A percentile compares a stretch with the other conserved stretches of the same genome.
Evolutionary conservation across 2,888 invertebrate species (phyloP).

Genomic region (Rutpela maculata): DNA sequence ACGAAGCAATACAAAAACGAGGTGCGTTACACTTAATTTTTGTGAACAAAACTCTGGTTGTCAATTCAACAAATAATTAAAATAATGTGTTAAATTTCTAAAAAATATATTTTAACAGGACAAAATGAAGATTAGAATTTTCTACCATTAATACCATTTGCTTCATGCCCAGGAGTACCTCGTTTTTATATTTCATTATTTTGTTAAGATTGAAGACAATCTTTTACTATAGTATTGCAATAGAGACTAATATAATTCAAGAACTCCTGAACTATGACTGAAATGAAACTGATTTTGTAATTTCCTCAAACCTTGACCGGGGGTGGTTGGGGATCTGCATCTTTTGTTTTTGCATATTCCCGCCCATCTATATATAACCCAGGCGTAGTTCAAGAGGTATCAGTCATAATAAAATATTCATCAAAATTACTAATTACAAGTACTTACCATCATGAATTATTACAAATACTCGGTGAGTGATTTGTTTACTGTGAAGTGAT

Average conservation of each 20-base stretch:
- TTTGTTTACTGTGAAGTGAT: slow-evolving; percentile 32
- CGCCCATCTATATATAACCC: slow-evolving; percentile 50
- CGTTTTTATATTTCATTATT: too few species aligned
- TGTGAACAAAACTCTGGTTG: too few species aligned
- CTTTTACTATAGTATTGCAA: background rate
- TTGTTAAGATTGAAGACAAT: too few species aligned
- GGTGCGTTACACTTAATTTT: too few species aligned
- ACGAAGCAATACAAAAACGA: too few species aligned
- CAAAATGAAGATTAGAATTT: too few species aligned
- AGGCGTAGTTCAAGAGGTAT: slow-evolving; percentile 29
- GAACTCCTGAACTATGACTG: slow-evolving; percentile 43
- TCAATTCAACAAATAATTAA: too few species aligned
- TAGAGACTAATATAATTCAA: background rate
- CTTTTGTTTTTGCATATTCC: slow-evolving; percentile 51
- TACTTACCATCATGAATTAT: slow-evolving; percentile 34
- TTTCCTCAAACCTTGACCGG: slow-evolving; percentile 53
- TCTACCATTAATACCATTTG: too few species aligned
- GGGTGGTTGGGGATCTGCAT: slow-evolving; percentile 51
- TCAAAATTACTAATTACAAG: slow-evolving; percentile 4
- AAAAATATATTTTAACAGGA: too few species aligned
- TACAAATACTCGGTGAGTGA: slow-evolving; percentile 41
- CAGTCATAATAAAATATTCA: slow-evolving; percentile 40
- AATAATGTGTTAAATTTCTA: too few species aligned
- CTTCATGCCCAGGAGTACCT: too few species aligned
- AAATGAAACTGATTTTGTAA: slow-evolving; percentile 45